Conservation (phyloP, 2,113 vertebrate species). For the Pelecanoides urinatrix region DNA sequence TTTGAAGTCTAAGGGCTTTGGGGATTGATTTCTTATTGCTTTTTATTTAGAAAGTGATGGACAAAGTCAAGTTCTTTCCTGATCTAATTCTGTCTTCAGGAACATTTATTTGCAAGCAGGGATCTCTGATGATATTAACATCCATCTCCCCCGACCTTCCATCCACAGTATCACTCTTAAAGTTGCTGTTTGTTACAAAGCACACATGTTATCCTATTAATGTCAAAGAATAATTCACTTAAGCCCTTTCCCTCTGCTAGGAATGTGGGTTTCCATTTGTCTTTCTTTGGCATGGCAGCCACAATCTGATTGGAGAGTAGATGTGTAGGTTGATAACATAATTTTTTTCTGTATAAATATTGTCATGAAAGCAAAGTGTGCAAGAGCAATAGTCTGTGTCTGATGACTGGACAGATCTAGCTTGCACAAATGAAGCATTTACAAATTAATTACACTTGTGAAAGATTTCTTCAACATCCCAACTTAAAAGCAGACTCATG, state of each 20-base stretch:
- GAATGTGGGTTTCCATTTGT: constrained; percentile 15
- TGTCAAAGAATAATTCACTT: constrained; percentile 63
- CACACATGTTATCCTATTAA: constrained; percentile 4
- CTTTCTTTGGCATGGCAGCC: constrained; percentile 18
- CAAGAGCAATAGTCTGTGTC: not conserved
- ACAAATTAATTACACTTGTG: constrained; percentile 22
- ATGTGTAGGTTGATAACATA: not conserved
- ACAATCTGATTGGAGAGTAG: constrained; percentile 19
- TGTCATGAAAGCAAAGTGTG: not conserved
- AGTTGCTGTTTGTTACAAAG: not conserved
- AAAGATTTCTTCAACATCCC: constrained; percentile 17
- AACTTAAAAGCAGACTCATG: not conserved
- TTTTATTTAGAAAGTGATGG: not conserved
- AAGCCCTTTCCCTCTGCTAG: not conserved
- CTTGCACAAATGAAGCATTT: constrained; percentile 11
- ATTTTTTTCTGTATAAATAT: constrained; percentile 33
- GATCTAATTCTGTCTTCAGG: not conserved
- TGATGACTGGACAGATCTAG: not conserved
- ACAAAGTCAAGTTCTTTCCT: not conserved
- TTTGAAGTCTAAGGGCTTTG: not conserved
- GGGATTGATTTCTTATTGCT: not conserved
- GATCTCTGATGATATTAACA: not conserved
- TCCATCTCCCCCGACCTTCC: not conserved
- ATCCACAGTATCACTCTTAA: not conserved
- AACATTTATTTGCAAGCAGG: not conserved